A percentile compares a stretch with the other conserved stretches of the same genome.
These are phyloP conservation scores for Hipparchia semele DNA, from an alignment of 2,888 invertebrate species.

Conservation along the genomic window DNA sequence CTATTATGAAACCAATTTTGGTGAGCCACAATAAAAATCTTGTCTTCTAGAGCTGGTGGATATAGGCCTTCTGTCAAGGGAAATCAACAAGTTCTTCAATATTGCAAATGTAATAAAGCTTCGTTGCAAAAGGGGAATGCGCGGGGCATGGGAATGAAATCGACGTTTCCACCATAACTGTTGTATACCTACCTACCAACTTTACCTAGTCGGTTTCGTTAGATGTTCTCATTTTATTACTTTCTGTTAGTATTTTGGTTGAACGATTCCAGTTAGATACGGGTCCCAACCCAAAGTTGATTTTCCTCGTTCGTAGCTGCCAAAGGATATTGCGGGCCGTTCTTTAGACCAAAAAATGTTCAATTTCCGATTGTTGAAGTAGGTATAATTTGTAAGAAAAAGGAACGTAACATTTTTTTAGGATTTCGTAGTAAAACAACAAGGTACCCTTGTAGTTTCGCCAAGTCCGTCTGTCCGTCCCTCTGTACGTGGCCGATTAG, in stretches of 20 bases:
- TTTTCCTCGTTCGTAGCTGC: slow-evolving; percentile 7
- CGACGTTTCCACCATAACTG: background rate
- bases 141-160: background rate
- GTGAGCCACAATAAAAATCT: too few relatives aligned
- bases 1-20: too few relatives aligned
- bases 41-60: too few relatives aligned
- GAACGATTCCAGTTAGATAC: background rate
- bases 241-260: slow-evolving; percentile 12
- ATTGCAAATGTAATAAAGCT: slow-evolving; percentile 1
- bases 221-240: slow-evolving; percentile 12
- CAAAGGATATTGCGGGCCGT: background rate
- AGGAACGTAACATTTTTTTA: too few relatives aligned
- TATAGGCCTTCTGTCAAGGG: too few relatives aligned
- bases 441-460: too few relatives aligned
- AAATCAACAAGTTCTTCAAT: background rate
- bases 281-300: background rate
- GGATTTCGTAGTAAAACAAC: too few relatives aligned
- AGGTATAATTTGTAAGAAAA: too few relatives aligned
- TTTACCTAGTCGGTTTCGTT: background rate
- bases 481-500: too few relatives aligned
- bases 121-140: background rate
- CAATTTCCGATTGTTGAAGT: slow-evolving; percentile 1
- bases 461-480: too few relatives aligned
- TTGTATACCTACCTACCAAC: background rate
- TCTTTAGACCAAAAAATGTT: background rate